Evolutionary conservation across 2,888 invertebrate genomes (phyloP), one percentile per base, ranked within the genome.

Genomic region (Luperina testacea): DNA sequence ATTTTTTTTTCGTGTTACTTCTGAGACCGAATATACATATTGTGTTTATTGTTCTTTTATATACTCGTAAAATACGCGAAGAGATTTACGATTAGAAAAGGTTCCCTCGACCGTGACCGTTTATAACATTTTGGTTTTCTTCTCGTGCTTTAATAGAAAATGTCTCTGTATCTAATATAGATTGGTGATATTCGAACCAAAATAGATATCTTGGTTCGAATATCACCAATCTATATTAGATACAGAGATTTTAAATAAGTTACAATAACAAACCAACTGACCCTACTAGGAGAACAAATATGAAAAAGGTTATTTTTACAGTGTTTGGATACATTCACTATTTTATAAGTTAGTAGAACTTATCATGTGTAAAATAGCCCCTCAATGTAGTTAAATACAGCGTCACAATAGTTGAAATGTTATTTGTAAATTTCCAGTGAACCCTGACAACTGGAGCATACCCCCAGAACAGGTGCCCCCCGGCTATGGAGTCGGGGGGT

Each of bases 401-500:
- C 9, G 11, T 42, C n/a, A n/a, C n/a, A 42, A 67, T 4, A 73
- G 20, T 70, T 20, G 8, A 51, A 27, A 27, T 57, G 11, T n/a
- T 20, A 51, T 59, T 42, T 20, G 13, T 51, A n/a, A 9, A 48
- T 78, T 92, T 92, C 57, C 92, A 97, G 97, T 97, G n/a, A 95
- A 97, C 76, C 87, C 95, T 5, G 90, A 89, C 63, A 97, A 97
- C 90, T 98, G 98, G 98, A 90, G 91, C 8, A 95, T 97, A 24
- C 93, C 96, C 0, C 81, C 90, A 1, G 88, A 90, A 1, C 90
- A 89, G 7, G 93, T 97, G 1, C 96, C 97, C 0, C 89, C 91
- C 0, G 95, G 94, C 0, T 91, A 91, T 17, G 99, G 99, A 0
- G 91, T 91, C 0, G 99, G 99, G 0, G 99, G 99, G 0, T 99